A percentile compares a stretch with the other conserved stretches of the same genome.
Conservation (phyloP, 2,888 invertebrate species). For the Sisyra terminalis region DNA sequence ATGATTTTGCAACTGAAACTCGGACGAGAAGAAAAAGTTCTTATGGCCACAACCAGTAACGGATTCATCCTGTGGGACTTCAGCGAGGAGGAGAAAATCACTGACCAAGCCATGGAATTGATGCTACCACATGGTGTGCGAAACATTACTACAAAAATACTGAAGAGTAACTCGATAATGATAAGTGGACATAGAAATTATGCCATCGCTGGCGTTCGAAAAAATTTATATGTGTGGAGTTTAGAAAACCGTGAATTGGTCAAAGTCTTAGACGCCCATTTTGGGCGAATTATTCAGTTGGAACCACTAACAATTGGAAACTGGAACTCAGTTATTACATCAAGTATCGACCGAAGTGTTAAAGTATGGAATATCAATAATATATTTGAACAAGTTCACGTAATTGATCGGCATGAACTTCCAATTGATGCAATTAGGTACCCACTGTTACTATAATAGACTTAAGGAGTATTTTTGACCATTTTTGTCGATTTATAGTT, state of each 20-base stretch:
- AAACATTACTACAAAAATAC: conserved; percentile 84
- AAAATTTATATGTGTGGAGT: conserved; percentile 90
- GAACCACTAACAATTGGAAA: conserved; percentile 72
- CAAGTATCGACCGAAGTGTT: conserved; percentile 92
- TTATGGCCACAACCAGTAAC: conserved; percentile 51
- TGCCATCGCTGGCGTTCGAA: conserved; percentile 83
- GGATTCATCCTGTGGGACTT: conserved; percentile 75
- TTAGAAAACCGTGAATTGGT: conserved; percentile 64
- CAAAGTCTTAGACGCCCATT: conserved; percentile 91
- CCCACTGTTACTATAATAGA: too few species aligned
- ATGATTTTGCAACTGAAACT: conserved; percentile 67
- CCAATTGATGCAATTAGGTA: conserved; percentile 88
- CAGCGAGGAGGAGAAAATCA: conserved; percentile 29
- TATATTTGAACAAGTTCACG: conserved; percentile 93
- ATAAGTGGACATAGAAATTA: conserved; percentile 80
- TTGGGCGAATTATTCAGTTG: conserved; percentile 86
- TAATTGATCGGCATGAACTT: conserved; percentile 86
- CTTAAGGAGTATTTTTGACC: background rate
- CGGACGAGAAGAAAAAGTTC: conserved; percentile 54
- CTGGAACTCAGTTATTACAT: conserved; percentile 91
- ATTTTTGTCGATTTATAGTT: conserved; percentile 33
- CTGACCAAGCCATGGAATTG: conserved; percentile 43
- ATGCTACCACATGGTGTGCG: conserved; percentile 71
- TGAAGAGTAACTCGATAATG: conserved; percentile 81
- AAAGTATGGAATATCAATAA: conserved; percentile 99